Evolutionary conservation across 2,113 vertebrate species (phyloP), one percentile per base, ranked within the genome.

Genomic region (Butastur rufipennis): DNA sequence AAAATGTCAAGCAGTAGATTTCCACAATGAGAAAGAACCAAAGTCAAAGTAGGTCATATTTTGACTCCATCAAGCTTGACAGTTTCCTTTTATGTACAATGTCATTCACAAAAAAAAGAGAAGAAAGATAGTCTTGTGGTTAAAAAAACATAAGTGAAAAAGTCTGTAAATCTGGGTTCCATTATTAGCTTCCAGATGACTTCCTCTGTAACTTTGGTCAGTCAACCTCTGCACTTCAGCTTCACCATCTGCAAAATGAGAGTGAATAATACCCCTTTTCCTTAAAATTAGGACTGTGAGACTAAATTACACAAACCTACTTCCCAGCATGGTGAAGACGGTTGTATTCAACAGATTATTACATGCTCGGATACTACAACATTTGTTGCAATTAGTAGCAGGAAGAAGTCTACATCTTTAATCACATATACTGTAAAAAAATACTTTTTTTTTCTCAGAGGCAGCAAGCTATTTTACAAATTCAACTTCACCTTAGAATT

Each of bases 151-250:
- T 81, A 89, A 93, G 42, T 90, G 91, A 95, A 90, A 59, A 80
- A 80, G 73, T 40, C 61, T 94, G 88, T 88, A 71, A 75, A 92
- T 94, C 61, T 81, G 77, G 31, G 21, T 81, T 96, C 68, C 86
- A 67, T 84, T 89, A 93, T 87, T 84, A 79, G 89, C 61, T 87
- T 89, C 63, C 86, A 96, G 84, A 87, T 83, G 9, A 87, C 47
- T 71, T 95, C 55, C 73, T 86, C 94, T 72, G 12, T 36, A 78
- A 78, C 58, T 70, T 1, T 40, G 67, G 45, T 86, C 72, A 92
- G 68, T 15, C 59, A 84, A 29, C 3, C n/a, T 65, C 65, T 74
- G 27, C 15, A 34, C 38, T 67, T 67, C 68, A 71, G 50, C 63
- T 84, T 74, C 47, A 43, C 9, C 29, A 63, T 40, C 48, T 81